A percentile compares a stretch with the other conserved stretches of the same genome.
phyloP scores from a whole-genome alignment of 2,888 invertebrate species.

The Rotaria socialis region DNA sequence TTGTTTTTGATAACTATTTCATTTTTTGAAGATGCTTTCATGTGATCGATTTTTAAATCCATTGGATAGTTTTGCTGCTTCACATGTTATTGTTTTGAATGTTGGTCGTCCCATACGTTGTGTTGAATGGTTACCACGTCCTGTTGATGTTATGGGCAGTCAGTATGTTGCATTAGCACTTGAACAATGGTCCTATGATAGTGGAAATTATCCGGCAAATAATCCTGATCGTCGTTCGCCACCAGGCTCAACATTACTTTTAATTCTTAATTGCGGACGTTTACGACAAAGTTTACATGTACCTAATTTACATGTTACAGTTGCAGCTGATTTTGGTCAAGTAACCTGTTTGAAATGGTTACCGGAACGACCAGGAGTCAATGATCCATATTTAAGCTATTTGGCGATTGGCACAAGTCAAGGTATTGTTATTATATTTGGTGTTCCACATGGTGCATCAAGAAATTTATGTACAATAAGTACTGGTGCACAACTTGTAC shows the following conservation, averaged over 20 bases:
- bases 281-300: constrained; percentile 35
- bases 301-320: constrained; percentile 34
- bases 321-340: constrained; percentile 22
- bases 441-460: constrained; percentile 32
- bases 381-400: constrained; percentile 33
- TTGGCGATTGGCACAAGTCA: constrained; percentile 34
- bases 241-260: constrained; percentile 2
- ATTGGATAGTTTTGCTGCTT: constrained; percentile 36
- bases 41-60: constrained; percentile 36
- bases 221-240: constrained; percentile 33
- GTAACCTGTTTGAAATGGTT: constrained; percentile 33
- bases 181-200: constrained; percentile 33
- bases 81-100: constrained; percentile 34
- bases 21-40: constrained; percentile 23
- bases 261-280: constrained; percentile 31
- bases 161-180: constrained; percentile 36
- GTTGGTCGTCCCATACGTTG: constrained; percentile 22
- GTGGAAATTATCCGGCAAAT: background rate
- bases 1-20: too few relatives aligned
- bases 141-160: constrained; percentile 28
- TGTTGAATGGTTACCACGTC: constrained; percentile 28
- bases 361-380: constrained; percentile 6
- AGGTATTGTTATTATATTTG: constrained; percentile 36
- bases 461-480: constrained; percentile 31
- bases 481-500: constrained; percentile 32